Base-by-base conservation (phyloP, 2,888 invertebrate genomes). In the Drosophila mettleri region DNA sequence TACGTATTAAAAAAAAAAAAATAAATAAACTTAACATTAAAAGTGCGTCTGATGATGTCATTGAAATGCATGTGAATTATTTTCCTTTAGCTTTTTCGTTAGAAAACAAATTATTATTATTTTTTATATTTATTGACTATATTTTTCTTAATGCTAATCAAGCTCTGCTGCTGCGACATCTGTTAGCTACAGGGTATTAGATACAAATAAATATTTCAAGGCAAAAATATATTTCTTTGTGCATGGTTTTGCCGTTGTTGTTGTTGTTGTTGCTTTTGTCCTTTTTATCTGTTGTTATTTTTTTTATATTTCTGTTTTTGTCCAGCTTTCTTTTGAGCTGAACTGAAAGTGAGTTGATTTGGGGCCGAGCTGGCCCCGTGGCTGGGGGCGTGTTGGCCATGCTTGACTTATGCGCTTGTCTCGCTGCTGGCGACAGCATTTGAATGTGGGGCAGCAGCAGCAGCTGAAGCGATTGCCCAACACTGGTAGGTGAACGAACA, bases 121-220 rank as follows among this genome's bases (percentile, higher is more conserved):
- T 8, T 4, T 5, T 7, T 31, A 24, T 31, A 31, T 31, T 7
- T 31, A n/a, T n/a, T n/a, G n/a, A n/a, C n/a, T n/a, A 14, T 4
- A 33, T 14, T 33, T 33, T 14, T 3, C 7, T 36, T 7, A 36
- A 36, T 0, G 0, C 16, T 6, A n/a, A 36, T 43, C 43, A 43
- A 27, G 24, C 43, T 27, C 24, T 10, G 0, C 2, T 9, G 9
- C 9, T n/a, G 41, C 41, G n/a, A 7, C 10, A 29, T 2, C 10
- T 29, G 10, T 2, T 20, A 33, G 20, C 20, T 33, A 10, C 33
- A 51, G 67, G 59, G 63, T 51, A 52, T 36, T 46, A 29, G 59
- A 63, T 78, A 76, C 70, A 81, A 76, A 84, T 78, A 71, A 78
- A 81, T 79, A 76, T 84, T 80, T 81, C 51, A 74, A 70, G 53